Evolutionary conservation across 1,140 invertebrate genomes (phyloP).

Genomic region (Bombus haemorrhoidalis): DNA sequence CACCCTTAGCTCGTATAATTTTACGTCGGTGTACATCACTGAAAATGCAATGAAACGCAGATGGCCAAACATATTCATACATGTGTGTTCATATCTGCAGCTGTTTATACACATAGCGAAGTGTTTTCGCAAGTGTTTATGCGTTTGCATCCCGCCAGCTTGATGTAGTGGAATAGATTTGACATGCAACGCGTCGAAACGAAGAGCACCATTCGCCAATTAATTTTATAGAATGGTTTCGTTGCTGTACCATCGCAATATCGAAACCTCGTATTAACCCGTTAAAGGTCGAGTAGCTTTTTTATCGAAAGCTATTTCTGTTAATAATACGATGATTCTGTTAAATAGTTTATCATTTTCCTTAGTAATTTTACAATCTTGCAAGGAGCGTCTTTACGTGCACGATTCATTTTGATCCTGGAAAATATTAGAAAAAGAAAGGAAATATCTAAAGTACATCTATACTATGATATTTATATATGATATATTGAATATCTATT

Average conservation of each 20-base stretch:
- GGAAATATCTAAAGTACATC: too few relatives aligned
- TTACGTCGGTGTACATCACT: too few relatives aligned
- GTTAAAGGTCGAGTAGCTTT: neutral
- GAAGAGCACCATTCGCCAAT: neutral
- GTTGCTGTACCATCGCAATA: too few relatives aligned
- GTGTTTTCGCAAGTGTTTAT: conserved; percentile 19
- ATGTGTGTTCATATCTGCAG: neutral
- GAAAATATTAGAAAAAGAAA: neutral
- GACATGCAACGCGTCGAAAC: neutral
- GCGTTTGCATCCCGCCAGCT: neutral
- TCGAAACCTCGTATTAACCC: neutral
- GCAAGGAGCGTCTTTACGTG: too few relatives aligned
- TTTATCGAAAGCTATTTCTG: neutral
- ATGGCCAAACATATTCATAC: too few relatives aligned
- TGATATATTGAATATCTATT: neutral
- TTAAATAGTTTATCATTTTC: too few relatives aligned
- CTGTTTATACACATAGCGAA: conserved; percentile 1
- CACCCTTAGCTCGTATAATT: too few relatives aligned
- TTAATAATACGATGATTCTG: too few relatives aligned
- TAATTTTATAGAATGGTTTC: conserved; percentile 14
- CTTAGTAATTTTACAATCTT: too few relatives aligned
- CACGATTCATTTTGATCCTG: too few relatives aligned
- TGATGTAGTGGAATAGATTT: conserved; percentile 11
- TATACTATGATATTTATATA: too few relatives aligned
- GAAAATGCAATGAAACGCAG: conserved; percentile 14